A percentile compares a stretch with the other conserved stretches of the same genome.
These are phyloP conservation scores for Zelleria hepariella DNA, from an alignment of 2,888 invertebrate genomes.

Conservation along the genomic window DNA sequence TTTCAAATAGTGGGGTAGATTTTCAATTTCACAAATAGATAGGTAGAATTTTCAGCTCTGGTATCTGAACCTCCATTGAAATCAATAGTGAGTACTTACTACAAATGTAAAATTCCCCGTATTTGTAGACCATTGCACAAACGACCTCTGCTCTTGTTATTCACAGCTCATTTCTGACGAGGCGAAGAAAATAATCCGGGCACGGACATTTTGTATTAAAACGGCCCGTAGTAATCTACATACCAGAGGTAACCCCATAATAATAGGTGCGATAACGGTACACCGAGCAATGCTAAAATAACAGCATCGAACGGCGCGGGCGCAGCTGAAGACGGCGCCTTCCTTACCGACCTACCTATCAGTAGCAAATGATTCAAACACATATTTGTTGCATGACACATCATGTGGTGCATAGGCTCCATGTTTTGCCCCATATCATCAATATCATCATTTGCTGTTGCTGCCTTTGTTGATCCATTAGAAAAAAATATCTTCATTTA, in stretches of 20 bases:
- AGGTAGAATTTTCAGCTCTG: no score
- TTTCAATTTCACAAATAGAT: no score
- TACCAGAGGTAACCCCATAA: constrained; percentile 1
- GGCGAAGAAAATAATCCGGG: not conserved
- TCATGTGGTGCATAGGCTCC: no score
- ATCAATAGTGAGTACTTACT: no score
- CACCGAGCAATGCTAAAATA: not conserved
- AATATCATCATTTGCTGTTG: no score
- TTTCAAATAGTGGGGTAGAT: no score
- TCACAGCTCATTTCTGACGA: not conserved
- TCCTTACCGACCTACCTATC: not conserved
- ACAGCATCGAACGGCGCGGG: not conserved
- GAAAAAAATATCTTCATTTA: no score
- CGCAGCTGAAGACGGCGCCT: not conserved
- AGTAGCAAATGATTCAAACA: no score
- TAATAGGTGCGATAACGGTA: constrained; percentile 8
- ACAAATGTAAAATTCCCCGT: not conserved
- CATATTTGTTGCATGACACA: no score
- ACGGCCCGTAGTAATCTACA: not conserved
- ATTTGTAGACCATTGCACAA: not conserved
- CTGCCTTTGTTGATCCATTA: no score
- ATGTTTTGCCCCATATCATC: no score
- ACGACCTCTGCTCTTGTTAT: not conserved
- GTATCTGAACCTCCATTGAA: no score
- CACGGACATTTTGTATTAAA: not conserved